Evolutionary conservation across 2,113 vertebrate genomes (phyloP).

Genomic region (Ictalurus furcatus): DNA sequence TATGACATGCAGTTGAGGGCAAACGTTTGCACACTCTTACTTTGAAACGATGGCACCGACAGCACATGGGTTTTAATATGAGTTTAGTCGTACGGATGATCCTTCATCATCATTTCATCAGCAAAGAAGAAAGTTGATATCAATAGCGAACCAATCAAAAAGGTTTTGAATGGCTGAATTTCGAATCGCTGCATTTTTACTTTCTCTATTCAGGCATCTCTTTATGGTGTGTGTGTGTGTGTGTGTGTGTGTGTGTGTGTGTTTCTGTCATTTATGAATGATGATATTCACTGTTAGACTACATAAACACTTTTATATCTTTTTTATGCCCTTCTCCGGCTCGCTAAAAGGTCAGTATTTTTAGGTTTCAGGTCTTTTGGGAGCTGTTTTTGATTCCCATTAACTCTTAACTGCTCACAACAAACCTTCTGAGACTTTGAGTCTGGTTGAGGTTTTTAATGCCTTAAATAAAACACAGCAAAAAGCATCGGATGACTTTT

Average conservation of each 20-base stretch:
- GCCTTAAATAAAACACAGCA: background rate
- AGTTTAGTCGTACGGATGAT: background rate
- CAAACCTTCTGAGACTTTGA: background rate
- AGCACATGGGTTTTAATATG: background rate
- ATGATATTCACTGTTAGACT: background rate
- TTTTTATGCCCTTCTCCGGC: background rate
- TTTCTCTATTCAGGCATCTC: background rate
- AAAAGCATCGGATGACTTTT: background rate
- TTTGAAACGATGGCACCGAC: background rate
- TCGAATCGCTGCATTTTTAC: background rate
- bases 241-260: background rate
- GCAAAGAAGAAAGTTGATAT: background rate
- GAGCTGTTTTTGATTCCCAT: background rate
- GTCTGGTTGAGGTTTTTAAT: background rate
- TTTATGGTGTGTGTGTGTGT: background rate
- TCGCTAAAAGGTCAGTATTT: background rate
- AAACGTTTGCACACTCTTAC: background rate
- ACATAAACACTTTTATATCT: background rate
- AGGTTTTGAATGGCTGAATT: background rate
- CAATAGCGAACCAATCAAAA: background rate
- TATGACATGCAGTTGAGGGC: background rate
- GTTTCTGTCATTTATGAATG: background rate
- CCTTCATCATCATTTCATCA: background rate
- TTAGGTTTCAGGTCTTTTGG: background rate
- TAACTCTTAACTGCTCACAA: background rate